phyloP scores from a whole-genome alignment of 2,797 vertebrate species.

The Clamator glandarius region DNA sequence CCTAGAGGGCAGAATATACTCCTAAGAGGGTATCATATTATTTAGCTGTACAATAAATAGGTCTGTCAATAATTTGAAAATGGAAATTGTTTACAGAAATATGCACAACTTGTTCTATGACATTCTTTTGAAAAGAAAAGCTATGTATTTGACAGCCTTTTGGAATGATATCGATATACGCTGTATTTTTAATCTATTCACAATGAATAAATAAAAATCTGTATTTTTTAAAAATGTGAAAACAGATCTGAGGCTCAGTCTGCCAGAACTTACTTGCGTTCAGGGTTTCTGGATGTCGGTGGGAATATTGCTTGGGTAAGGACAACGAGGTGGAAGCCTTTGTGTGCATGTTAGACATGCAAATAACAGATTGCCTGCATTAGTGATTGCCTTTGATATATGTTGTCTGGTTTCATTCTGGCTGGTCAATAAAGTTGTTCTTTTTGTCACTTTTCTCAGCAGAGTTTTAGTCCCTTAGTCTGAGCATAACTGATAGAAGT shows the following conservation, averaged over 20 bases:
- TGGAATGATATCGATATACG: neutral
- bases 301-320: neutral
- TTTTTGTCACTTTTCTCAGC: slow-evolving; percentile 1
- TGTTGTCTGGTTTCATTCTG: neutral
- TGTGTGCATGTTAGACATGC: neutral
- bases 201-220: slow-evolving; percentile 59
- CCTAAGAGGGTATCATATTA: neutral
- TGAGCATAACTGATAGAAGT: too few relatives aligned
- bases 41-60: neutral
- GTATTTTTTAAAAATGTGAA: slow-evolving; percentile 20
- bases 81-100: slow-evolving; percentile 47
- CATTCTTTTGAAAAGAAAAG: slow-evolving; percentile 11
- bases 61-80: neutral
- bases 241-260: neutral
- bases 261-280: neutral
- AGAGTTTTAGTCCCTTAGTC: neutral
- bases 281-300: neutral
- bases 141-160: neutral
- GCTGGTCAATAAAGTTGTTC: slow-evolving; percentile 29
- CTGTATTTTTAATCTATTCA: slow-evolving; percentile 64
- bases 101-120: neutral
- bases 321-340: neutral
- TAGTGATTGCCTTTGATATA: neutral
- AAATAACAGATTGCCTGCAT: neutral
- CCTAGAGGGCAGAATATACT: neutral